Evolutionary conservation across 2,113 vertebrate genomes (phyloP), one percentile per base, ranked within the genome.

Genomic region (Caloenas nicobarica): DNA sequence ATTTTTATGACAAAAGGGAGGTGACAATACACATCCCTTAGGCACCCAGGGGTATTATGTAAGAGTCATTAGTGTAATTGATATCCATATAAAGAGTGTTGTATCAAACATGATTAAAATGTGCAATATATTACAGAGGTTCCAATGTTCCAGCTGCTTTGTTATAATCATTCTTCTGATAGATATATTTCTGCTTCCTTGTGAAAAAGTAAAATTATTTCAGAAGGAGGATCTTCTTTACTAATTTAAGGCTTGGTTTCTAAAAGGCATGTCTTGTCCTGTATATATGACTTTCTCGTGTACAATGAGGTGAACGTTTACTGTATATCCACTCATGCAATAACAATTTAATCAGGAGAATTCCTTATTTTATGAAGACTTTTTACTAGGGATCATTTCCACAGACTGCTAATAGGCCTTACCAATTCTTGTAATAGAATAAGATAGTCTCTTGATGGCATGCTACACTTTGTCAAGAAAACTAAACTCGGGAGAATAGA

Each of bases 61-160:
- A 98, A 98, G 98, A 97, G 94, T 98, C 98, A 98, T 98, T 98
- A 98, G 97, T 94, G 95, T 98, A 98, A 98, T 98, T 98, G 98
- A 98, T 98, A 98, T 96, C 96, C 95, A 96, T 96, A 96, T 97
- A 97, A 98, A 97, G 94, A 97, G 88, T 97, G 95, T 98, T 97
- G 94, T 97, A 98, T 98, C 96, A 97, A 97, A 97, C 94, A 97
- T 97, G 97, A 98, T 98, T 98, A 98, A 98, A 98, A 98, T 96
- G 86, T 97, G 90, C 93, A 95, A 97, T 97, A 97, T 96, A 97
- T 98, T 97, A 97, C 80, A 89, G 94, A 95, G 83, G 91, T 97
- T 98, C 96, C 96, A 97, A 95, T 57, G 31, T 97, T 97, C 86
- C 96, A 98, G 95, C 93, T 97, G 96, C 96, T 96, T 89, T 97